These are phyloP conservation scores for Epizoanthus rinbou DNA, from an alignment of 92 coral and sea anemone genomes.

Conservation along the genomic window DNA sequence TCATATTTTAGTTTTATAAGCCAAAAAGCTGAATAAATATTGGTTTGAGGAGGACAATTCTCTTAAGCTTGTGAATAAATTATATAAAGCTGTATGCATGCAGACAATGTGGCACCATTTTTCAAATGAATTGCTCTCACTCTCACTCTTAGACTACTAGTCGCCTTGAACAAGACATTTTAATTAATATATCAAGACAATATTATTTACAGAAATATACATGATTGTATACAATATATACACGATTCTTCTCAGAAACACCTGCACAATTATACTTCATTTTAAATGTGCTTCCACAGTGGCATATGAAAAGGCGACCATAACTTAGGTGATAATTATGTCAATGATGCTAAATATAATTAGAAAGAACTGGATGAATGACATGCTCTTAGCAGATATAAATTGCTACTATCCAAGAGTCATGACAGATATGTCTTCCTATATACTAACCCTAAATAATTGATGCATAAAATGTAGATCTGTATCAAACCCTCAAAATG, in stretches of 20 bases:
- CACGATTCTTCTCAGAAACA: background rate
- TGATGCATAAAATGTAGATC: background rate
- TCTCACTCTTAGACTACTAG: background rate
- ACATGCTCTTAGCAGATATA: background rate
- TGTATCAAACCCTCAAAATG: background rate
- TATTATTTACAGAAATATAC: background rate
- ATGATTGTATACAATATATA: background rate
- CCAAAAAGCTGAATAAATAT: no score
- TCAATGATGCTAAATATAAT: background rate
- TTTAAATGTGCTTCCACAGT: background rate
- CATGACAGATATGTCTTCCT: background rate
- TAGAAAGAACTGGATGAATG: background rate
- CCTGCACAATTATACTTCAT: constrained; percentile 12
- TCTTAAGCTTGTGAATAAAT: no score
- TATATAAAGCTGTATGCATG: no score
- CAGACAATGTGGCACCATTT: no score
- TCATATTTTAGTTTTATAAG: no score
- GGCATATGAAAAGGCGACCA: background rate
- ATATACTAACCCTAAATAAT: background rate
- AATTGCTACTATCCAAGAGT: background rate
- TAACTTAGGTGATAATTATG: background rate
- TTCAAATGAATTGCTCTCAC: background rate
- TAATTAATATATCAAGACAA: background rate
- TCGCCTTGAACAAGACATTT: constrained; percentile 1
- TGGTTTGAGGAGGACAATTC: no score